These are phyloP conservation scores for Aphelenchoides avenae DNA, from an alignment of 1,140 invertebrate genomes.

Conservation along the genomic window DNA sequence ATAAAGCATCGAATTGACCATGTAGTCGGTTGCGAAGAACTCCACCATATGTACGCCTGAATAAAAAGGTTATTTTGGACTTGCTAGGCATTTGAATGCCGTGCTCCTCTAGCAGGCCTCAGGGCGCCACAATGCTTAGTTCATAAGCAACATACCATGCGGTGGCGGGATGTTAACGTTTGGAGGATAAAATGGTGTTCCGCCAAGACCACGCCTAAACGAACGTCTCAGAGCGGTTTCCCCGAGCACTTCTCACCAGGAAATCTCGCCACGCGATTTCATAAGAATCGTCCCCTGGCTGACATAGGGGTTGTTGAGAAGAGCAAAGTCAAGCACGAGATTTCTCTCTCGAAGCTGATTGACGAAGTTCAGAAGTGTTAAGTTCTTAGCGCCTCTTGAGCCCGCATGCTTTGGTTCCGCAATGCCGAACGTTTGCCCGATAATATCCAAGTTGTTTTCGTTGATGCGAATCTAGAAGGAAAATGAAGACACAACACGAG, in stretches of 20 bases:
- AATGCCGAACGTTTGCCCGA: slow-evolving; percentile 54
- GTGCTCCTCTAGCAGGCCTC: no score
- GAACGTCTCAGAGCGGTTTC: slow-evolving; percentile 1
- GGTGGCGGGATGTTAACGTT: slow-evolving; percentile 53
- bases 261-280: slow-evolving; percentile 55
- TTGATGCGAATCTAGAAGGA: slow-evolving; percentile 50
- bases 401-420: slow-evolving; percentile 4
- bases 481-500: no score
- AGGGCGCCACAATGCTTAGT: no score
- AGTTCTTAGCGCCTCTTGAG: slow-evolving; percentile 31
- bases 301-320: slow-evolving; percentile 53
- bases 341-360: slow-evolving; percentile 50
- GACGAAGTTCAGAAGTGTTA: slow-evolving; percentile 56
- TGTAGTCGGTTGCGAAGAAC: slow-evolving; percentile 55
- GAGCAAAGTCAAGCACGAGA: slow-evolving; percentile 53
- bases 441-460: slow-evolving; percentile 54
- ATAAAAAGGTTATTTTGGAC: slow-evolving; percentile 6
- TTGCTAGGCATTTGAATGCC: no score
- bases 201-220: slow-evolving; percentile 47
- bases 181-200: slow-evolving; percentile 56
- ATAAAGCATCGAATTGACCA: slow-evolving; percentile 59
- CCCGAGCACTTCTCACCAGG: slow-evolving; percentile 15
- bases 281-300: slow-evolving; percentile 54
- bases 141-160: slow-evolving; percentile 43
- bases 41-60: slow-evolving; percentile 56